These are phyloP conservation scores for Tragelaphus imberbis DNA, from an alignment of 2,113 vertebrate species.

Conservation along the genomic window DNA sequence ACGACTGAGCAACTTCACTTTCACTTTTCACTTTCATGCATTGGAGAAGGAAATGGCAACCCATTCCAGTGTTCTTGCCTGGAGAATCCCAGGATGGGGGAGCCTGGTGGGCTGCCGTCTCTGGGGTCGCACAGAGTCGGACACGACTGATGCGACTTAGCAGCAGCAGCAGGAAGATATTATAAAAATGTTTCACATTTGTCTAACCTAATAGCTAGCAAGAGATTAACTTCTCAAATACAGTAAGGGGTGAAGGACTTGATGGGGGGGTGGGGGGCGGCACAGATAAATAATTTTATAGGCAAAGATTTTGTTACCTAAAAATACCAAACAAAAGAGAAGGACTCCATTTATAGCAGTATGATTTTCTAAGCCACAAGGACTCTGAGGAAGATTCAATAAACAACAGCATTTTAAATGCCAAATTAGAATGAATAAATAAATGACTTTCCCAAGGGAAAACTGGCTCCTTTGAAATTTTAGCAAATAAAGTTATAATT, in stretches of 20 bases:
- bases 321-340: slow-evolving; percentile 38
- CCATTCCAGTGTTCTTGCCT: too few relatives aligned
- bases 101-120: too few relatives aligned
- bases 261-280: accelerated
- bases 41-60: too few relatives aligned
- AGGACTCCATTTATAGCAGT: slow-evolving; percentile 19
- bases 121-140: too few relatives aligned
- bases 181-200: slow-evolving; percentile 24
- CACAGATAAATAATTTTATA: background rate
- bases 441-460: slow-evolving; percentile 52
- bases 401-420: slow-evolving; percentile 56
- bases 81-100: too few relatives aligned
- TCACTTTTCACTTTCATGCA: too few relatives aligned
- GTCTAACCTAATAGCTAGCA: background rate
- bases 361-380: slow-evolving; percentile 51
- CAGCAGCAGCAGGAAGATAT: background rate
- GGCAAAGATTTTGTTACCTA: slow-evolving; percentile 7
- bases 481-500: slow-evolving; percentile 59
- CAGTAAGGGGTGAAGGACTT: background rate
- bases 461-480: slow-evolving; percentile 59
- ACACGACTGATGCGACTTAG: too few relatives aligned
- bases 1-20: too few relatives aligned
- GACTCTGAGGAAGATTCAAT: slow-evolving; percentile 36
- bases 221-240: slow-evolving; percentile 1
- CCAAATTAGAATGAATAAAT: slow-evolving; percentile 61